Percentiles rank a stretch among this genome's conserved stretches.
phyloP scores from a whole-genome alignment of 2,797 vertebrate genomes.

The Stomatorhinus walkeri region DNA sequence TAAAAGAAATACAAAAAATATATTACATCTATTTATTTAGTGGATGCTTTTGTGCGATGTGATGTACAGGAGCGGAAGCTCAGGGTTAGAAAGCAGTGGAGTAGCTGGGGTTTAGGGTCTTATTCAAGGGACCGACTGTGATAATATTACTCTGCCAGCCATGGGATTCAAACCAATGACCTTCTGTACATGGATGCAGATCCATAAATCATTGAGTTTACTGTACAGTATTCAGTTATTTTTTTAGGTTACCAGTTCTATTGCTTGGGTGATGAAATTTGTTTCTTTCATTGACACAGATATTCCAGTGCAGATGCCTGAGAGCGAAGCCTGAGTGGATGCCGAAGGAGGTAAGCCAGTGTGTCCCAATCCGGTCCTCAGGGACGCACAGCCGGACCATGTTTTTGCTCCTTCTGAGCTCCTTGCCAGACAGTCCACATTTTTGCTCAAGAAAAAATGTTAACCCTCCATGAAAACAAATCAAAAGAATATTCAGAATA shows the following conservation, averaged over 20 bases:
- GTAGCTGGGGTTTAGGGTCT: neutral
- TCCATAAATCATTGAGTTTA: neutral
- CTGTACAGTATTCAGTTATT: neutral
- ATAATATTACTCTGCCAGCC: neutral
- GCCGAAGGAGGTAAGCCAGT: neutral
- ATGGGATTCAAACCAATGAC: neutral
- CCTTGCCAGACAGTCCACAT: neutral
- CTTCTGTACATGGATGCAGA: neutral
- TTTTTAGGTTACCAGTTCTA: neutral
- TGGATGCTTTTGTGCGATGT: neutral
- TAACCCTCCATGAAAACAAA: neutral
- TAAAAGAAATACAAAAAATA: neutral
- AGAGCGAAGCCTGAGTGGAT: neutral
- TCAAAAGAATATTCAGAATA: neutral
- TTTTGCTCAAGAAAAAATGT: neutral
- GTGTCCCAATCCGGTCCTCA: neutral
- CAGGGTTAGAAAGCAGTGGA: neutral
- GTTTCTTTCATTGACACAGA: neutral
- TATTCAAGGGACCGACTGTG: neutral
- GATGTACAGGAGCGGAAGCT: neutral
- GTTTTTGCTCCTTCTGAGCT: neutral
- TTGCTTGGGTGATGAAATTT: neutral
- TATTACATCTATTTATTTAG: neutral
- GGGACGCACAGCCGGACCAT: neutral
- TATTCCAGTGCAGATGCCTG: neutral